Base-by-base conservation (phyloP, 2,797 vertebrate genomes). In the Falco biarmicus region DNA sequence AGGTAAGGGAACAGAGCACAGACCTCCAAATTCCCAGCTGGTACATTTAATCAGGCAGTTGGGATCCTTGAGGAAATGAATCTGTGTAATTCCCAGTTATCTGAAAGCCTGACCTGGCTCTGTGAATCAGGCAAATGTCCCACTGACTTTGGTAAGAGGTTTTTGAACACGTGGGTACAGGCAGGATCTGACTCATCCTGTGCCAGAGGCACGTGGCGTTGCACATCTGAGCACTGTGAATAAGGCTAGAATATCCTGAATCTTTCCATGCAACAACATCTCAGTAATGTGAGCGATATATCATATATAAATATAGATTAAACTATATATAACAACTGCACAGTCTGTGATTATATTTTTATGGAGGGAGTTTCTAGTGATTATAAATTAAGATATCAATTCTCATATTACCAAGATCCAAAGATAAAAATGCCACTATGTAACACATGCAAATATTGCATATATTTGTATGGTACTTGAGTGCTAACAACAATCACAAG, bases 351-450 rank as follows among this genome's bases (percentile, higher is more conserved):
- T 31, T 96, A 39, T 96, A 97, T 97, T 97, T 98, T 97, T 97
- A 92, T 57, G n/a, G 70, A 92, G 94, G 84, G 81, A 70, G 50
- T 97, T 97, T 97, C 96, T 98, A 95, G 66, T 83, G 91, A 92
- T 97, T 95, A 78, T 86, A 95, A 96, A 97, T 66, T 93, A 92
- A 93, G 89, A 95, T 81, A 95, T 81, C 82, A 24, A 60, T 96
- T 95, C 95, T 98, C 95, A 76, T 75, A 86, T 97, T 96, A 97
- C 87, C 84, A 79, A 85, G 66, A 82, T 22, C 82, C 87, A 61
- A 76, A 76, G 60, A 89, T 95, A 96, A 97, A 98, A 98, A 97
- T 97, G 96, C 41, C 93, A 54, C 76, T 87, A 41, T 76, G 48
- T 77, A 95, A 88, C 70, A 93, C 83, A 71, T 70, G 89, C 70